phyloP scores from a whole-genome alignment of 1,140 invertebrate species.

The Globodera ellingtonae region DNA sequence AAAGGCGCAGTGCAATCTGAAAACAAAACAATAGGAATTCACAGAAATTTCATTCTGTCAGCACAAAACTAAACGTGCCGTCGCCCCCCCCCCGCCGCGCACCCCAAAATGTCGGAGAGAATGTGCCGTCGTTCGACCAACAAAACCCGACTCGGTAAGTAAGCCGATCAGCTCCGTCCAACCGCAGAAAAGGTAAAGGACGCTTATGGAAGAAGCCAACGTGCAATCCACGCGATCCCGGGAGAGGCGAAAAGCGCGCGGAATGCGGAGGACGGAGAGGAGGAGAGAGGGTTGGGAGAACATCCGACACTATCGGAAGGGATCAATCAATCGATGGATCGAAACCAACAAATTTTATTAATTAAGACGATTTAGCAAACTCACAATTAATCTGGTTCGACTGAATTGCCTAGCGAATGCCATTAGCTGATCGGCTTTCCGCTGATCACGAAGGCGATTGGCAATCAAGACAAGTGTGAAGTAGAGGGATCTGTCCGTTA shows the following conservation, averaged over 20 bases:
- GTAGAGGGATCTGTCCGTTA: conserved; percentile 13
- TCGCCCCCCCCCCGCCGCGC: background rate
- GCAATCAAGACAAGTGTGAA: conserved; percentile 14
- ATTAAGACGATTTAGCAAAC: background rate
- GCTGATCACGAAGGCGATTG: conserved; percentile 9
- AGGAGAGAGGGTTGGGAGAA: conserved; percentile 23
- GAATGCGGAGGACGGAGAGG: conserved; percentile 16
- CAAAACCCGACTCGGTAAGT: conserved; percentile 16
- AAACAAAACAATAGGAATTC: too few species aligned
- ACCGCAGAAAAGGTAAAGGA: conserved; percentile 20
- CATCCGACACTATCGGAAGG: conserved; percentile 11
- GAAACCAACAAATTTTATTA: background rate
- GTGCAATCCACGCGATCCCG: background rate
- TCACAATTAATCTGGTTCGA: conserved; percentile 11
- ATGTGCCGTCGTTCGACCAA: background rate
- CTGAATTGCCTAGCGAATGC: conserved; percentile 22
- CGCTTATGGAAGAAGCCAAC: background rate
- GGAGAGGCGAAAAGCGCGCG: background rate
- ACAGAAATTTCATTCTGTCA: background rate
- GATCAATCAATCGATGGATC: background rate
- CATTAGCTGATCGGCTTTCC: conserved; percentile 2
- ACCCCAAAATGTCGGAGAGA: background rate
- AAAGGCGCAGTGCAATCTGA: conserved; percentile 7
- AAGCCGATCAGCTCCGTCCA: conserved; percentile 20
- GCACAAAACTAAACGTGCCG: too few species aligned